Conservation (phyloP, 2,888 invertebrate species). For the Pseudoips prasinana region DNA sequence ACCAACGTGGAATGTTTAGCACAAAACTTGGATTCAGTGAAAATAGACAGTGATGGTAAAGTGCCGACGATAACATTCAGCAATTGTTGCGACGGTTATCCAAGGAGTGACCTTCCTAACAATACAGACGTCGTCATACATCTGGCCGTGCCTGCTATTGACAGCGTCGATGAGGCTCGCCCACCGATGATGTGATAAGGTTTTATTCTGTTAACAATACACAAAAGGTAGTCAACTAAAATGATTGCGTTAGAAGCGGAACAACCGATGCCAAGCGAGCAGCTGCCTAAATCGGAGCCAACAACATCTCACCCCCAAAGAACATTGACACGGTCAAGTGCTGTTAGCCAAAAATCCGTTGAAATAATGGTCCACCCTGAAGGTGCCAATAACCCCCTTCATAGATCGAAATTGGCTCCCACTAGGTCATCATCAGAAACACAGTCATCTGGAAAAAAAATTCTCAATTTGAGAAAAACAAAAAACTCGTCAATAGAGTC, state of each 20-base stretch:
- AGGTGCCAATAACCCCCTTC: conserved; percentile 68
- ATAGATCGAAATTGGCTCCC: conserved; percentile 73
- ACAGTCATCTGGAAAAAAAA: conserved; percentile 69
- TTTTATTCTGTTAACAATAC: conserved; percentile 29
- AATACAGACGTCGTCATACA: conserved; percentile 63
- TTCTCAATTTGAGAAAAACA: conserved; percentile 70
- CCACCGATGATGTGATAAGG: conserved; percentile 72
- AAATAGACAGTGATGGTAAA: conserved; percentile 64
- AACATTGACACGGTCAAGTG: conserved; percentile 82
- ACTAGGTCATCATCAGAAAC: conserved; percentile 73
- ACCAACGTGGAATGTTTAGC: conserved; percentile 57
- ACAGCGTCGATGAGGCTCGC: conserved; percentile 67
- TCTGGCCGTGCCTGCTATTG: conserved; percentile 71
- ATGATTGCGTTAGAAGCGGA: conserved; percentile 77
- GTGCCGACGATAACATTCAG: conserved; percentile 76
- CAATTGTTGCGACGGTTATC: conserved; percentile 68
- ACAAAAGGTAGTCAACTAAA: conserved; percentile 34
- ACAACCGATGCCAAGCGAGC: conserved; percentile 61
- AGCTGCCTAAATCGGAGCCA: conserved; percentile 60
- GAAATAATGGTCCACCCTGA: conserved; percentile 80
- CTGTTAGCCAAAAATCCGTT: conserved; percentile 83
- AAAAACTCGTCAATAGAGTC: conserved; percentile 79
- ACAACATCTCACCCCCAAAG: conserved; percentile 62
- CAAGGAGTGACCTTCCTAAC: conserved; percentile 50
- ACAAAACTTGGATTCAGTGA: conserved; percentile 58